These are phyloP conservation scores for Euclidia mi DNA, from an alignment of 2,888 invertebrate species.

Conservation along the genomic window DNA sequence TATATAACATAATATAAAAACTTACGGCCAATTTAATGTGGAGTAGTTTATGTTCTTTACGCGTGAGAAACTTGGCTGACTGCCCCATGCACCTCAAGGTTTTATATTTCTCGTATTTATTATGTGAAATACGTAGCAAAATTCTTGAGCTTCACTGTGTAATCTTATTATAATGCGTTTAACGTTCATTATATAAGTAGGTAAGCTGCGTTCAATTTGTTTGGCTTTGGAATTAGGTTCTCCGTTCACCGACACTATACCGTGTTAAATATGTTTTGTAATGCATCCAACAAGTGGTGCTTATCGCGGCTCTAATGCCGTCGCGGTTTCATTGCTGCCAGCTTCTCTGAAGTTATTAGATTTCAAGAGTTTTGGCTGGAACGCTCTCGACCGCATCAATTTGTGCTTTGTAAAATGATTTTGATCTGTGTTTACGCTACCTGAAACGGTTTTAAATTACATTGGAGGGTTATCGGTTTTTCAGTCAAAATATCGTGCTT, in stretches of 20 bases:
- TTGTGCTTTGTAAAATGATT: constrained; percentile 63
- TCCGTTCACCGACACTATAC: constrained; percentile 19
- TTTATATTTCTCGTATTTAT: not conserved
- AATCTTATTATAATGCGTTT: too few relatives aligned
- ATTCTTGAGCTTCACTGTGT: not conserved
- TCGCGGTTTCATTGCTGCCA: constrained; percentile 46
- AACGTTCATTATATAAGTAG: too few relatives aligned
- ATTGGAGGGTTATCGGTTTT: too few relatives aligned
- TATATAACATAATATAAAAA: constrained; percentile 11
- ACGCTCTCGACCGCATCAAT: constrained; percentile 65
- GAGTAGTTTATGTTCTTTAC: constrained; percentile 3
- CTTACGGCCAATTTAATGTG: not conserved
- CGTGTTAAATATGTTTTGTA: constrained; percentile 49
- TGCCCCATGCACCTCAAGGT: not conserved
- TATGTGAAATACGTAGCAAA: constrained; percentile 1
- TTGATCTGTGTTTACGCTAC: not conserved
- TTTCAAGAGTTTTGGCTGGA: constrained; percentile 70
- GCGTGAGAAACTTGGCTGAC: not conserved
- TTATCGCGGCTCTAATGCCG: constrained; percentile 56
- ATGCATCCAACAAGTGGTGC: constrained; percentile 64
- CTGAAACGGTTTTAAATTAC: too few relatives aligned
- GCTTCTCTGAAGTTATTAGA: constrained; percentile 66
- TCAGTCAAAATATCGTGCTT: too few relatives aligned
- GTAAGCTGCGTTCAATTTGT: not conserved
- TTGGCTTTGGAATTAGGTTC: not conserved